These are phyloP conservation scores for Liopterus haemorrhoidalis DNA, from an alignment of 2,888 invertebrate genomes.

Conservation along the genomic window DNA sequence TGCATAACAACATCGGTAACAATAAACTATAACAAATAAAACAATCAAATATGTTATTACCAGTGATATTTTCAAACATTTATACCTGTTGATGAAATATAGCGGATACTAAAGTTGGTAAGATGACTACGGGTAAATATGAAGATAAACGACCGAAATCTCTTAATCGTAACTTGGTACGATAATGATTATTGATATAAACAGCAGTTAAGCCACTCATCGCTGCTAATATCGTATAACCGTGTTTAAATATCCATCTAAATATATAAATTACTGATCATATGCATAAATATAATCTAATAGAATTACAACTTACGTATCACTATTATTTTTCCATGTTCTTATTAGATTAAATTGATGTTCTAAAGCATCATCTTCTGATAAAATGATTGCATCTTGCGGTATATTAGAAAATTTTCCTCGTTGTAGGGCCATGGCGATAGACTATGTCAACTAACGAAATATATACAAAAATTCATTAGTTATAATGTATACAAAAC, in stretches of 20 bases:
- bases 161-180: constrained; percentile 56
- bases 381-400: constrained; percentile 54
- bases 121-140: constrained; percentile 54
- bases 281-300: constrained; percentile 22
- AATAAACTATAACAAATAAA: constrained; percentile 47
- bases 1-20: constrained; percentile 54
- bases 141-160: constrained; percentile 55
- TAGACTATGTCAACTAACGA: no score
- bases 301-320: constrained; percentile 52
- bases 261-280: constrained; percentile 14
- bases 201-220: constrained; percentile 52
- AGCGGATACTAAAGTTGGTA: constrained; percentile 54
- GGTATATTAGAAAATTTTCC: constrained; percentile 49
- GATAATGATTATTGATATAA: constrained; percentile 58
- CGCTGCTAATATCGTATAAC: constrained; percentile 49
- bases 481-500: no score
- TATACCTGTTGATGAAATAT: constrained; percentile 43
- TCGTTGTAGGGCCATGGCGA: constrained; percentile 54
- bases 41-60: neutral
- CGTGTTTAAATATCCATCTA: constrained; percentile 53
- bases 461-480: no score
- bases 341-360: constrained; percentile 56
- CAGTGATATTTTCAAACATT: constrained; percentile 9
- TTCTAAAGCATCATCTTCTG: constrained; percentile 52
- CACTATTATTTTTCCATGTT: constrained; percentile 54